Conservation (phyloP, 2,797 vertebrate genomes). For the Rhinichthys osculus region DNA sequence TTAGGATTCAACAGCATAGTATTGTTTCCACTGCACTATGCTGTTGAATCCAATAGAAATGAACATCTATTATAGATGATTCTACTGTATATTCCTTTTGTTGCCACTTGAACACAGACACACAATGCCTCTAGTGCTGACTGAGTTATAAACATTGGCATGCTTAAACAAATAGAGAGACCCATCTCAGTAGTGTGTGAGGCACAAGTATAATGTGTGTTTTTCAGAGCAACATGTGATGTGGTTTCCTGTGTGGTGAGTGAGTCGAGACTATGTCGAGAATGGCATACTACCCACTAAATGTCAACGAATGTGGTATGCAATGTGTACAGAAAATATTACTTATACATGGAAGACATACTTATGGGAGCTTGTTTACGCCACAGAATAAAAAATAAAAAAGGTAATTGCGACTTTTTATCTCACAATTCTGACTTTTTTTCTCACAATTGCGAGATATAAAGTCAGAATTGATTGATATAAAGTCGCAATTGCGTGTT, state of each 20-base stretch:
- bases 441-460: no score
- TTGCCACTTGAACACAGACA: not conserved
- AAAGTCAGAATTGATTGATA: no score
- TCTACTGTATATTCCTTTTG: not conserved
- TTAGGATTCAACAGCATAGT: not conserved
- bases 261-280: not conserved
- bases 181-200: not conserved
- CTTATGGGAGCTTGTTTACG: no score
- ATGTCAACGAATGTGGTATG: not conserved
- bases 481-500: no score
- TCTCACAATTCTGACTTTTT: no score
- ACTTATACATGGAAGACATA: no score
- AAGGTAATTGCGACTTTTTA: no score
- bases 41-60: constrained; percentile 1
- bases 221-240: not conserved
- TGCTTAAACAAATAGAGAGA: not conserved
- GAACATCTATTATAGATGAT: constrained; percentile 7
- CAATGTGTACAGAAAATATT: not conserved
- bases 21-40: not conserved
- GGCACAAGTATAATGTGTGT: not conserved
- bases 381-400: no score
- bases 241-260: constrained; percentile 27
- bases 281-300: not conserved
- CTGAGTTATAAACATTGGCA: not conserved
- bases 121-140: not conserved